A percentile compares a stretch with the other conserved stretches of the same genome.
These are phyloP conservation scores for Cantharis nigra DNA, from an alignment of 2,888 invertebrate genomes.

Conservation along the genomic window DNA sequence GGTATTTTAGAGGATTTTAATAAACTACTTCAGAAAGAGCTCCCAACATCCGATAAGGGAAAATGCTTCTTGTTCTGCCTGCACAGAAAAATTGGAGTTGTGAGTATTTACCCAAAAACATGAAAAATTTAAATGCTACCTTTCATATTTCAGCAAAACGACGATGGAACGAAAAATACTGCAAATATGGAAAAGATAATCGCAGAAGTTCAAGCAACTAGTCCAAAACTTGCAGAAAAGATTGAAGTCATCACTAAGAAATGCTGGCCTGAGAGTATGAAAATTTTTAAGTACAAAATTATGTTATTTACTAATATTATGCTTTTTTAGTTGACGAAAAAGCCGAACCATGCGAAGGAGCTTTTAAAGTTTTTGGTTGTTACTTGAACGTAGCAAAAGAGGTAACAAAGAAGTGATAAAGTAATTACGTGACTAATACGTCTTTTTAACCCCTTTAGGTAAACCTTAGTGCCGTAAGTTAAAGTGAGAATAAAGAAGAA, in stretches of 20 bases:
- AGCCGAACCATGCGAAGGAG: background rate
- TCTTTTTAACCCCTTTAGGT: background rate
- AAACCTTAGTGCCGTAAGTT: background rate
- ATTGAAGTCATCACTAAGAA: constrained; percentile 18
- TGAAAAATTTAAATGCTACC: background rate
- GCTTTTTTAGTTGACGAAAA: background rate
- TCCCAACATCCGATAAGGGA: background rate
- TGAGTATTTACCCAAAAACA: background rate
- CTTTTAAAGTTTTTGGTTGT: background rate
- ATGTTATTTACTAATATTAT: background rate
- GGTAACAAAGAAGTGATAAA: background rate
- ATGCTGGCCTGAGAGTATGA: constrained; percentile 9
- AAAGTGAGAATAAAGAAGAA: background rate
- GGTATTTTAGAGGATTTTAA: constrained; percentile 3
- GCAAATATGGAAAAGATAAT: constrained; percentile 19
- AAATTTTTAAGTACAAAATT: background rate
- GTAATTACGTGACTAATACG: background rate
- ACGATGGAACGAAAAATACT: constrained; percentile 24
- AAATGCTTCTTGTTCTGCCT: constrained; percentile 10
- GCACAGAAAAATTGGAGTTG: constrained; percentile 8
- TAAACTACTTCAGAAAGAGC: background rate
- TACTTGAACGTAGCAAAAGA: background rate
- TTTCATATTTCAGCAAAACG: constrained; percentile 24
- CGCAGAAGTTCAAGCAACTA: constrained; percentile 17
- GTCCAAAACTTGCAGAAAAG: constrained; percentile 27